Evolutionary conservation across 2,113 vertebrate genomes (phyloP), one percentile per base, ranked within the genome.

Genomic region (Octodon degus): DNA sequence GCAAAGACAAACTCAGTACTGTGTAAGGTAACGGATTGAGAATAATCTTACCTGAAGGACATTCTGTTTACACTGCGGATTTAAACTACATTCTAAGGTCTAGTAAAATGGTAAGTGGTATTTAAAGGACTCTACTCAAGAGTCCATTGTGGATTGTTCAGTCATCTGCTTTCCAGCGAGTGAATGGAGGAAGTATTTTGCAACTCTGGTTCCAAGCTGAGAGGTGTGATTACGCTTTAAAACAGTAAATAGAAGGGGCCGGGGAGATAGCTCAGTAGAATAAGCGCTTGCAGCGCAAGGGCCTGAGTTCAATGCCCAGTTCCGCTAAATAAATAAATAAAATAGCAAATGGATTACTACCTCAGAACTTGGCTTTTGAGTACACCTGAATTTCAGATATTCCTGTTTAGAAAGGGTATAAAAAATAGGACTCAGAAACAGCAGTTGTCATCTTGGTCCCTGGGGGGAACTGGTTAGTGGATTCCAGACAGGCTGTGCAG

Each of bases 131-230:
- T 53, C 6, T 86, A 91, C 50, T 95, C 58, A 13, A 47, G 25
- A 63, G 27, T 62, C 32, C 62, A 16, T 72, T 89, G 55, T 70
- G 43, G 43, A 12, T 93, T 63, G 65, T 62, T 76, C 40, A 76
- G 50, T 2, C 22, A 67, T 72, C 32, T 63, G 30, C 25, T 89
- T 91, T 79, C 72, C 32, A 74, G 76, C 25, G 34, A 79, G 30
- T 55, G 50, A 76, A 53, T 30, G 74, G 62, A 86, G 16, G 27
- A 30, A 62, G 37, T 76, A n/a, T n/a, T 70, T 30, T 2, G 77
- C 82, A 58, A 70, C 30, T 86, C 84, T 88, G n/a, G 30, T 83
- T 94, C 77, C 85, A 88, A 55, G 53, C 58, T 65, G 40, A 76
- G 25, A 63, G 70, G 32, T 27, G 32, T 58, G 55, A 72, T 37